phyloP scores from a whole-genome alignment of 2,113 vertebrate genomes.

The Casuarius casuarius region DNA sequence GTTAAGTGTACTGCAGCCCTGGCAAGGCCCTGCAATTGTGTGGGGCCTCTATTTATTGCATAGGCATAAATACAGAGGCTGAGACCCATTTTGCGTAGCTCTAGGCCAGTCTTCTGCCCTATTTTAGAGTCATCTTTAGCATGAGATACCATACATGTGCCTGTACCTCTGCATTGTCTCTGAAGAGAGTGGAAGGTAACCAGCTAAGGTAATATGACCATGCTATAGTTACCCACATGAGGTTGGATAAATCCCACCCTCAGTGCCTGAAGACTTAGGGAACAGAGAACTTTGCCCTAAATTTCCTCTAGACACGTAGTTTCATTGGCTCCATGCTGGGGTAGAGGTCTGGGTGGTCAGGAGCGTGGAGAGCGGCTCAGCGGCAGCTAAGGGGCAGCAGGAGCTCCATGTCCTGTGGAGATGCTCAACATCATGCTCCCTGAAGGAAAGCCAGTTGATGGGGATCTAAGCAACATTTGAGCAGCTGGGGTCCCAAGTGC shows the following conservation, averaged over 20 bases:
- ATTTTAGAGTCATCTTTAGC: no score
- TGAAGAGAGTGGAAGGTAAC: no score
- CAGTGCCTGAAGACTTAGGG: background rate
- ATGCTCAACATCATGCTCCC: background rate
- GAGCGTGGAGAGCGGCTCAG: background rate
- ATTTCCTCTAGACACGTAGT: background rate
- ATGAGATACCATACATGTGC: no score
- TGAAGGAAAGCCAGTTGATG: background rate
- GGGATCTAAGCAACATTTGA: background rate
- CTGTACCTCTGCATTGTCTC: no score
- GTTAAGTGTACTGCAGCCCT: no score
- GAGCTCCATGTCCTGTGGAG: background rate
- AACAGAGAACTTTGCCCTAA: background rate
- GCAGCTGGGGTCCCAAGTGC: background rate
- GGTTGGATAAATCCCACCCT: rapidly evolving
- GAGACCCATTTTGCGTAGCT: no score
- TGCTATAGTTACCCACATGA: background rate
- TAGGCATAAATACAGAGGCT: no score
- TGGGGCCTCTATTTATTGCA: no score
- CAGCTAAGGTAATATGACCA: no score
- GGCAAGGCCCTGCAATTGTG: no score
- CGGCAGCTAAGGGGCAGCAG: background rate
- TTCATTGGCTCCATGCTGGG: rapidly evolving
- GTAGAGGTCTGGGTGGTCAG: background rate
- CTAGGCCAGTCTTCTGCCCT: no score